These are phyloP conservation scores for Bubo bubo DNA, from an alignment of 2,113 vertebrate genomes.

Conservation along the genomic window DNA sequence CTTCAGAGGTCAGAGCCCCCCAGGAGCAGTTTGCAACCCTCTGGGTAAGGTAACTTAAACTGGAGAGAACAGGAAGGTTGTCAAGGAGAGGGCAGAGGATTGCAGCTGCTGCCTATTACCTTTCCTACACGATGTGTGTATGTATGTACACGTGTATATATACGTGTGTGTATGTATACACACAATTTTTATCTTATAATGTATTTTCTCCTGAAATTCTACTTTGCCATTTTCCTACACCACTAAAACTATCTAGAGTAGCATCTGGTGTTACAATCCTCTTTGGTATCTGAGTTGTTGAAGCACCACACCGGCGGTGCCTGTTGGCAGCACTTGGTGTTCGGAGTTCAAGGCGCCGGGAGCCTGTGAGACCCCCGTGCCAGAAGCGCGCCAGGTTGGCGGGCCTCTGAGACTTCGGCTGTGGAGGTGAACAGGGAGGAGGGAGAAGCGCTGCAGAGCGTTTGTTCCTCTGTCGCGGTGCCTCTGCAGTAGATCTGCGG, in stretches of 20 bases:
- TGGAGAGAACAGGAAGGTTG: not conserved
- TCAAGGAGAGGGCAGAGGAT: not conserved
- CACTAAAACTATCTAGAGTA: not conserved
- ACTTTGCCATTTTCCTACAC: not conserved
- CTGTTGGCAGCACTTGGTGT: accelerated
- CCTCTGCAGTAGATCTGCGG: not conserved
- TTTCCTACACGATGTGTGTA: not conserved
- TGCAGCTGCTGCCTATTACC: not conserved
- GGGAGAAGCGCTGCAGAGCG: not conserved
- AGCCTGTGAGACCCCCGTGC: not conserved
- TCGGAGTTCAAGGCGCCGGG: not conserved
- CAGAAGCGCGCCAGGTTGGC: accelerated
- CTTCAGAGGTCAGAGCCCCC: not conserved
- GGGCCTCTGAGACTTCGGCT: not conserved
- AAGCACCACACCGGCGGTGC: not conserved
- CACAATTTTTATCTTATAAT: not conserved
- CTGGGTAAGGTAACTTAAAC: not conserved
- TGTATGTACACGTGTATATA: not conserved
- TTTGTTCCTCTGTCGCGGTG: accelerated
- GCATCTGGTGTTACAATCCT: accelerated
- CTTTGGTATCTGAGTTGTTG: not conserved
- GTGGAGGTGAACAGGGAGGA: not conserved
- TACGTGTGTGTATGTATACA: not conserved
- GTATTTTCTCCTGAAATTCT: not conserved
- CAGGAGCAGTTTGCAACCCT: not conserved